Base-by-base conservation (phyloP, 2,797 vertebrate genomes). In the Pelobates cultripes region DNA sequence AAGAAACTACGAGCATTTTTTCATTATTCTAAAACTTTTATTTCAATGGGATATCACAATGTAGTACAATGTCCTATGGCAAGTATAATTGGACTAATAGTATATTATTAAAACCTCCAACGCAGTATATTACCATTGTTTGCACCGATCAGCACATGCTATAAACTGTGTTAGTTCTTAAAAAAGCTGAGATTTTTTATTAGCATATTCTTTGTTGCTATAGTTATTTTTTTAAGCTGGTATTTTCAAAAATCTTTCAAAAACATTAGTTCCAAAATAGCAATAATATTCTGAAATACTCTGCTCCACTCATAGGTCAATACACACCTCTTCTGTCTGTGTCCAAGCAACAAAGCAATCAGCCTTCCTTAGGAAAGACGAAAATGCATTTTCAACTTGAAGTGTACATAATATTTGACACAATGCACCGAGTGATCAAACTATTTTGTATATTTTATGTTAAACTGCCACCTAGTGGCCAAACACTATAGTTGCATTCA, bases 261-360 rank as follows among this genome's bases (percentile, higher is more conserved):
- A 72, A 68, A 28, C 4, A 57, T 68, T 68, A 57, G 17, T 47
- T 4, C 42, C 66, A 79, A 77, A 79, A 79, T 75, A 71, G 70
- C 66, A 79, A 75, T 75, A 84, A 64, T 67, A 68, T 64, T 80
- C 51, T 70, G 61, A 80, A 83, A 80, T 81, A 78, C 81, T 67
- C 73, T 41, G 57, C 70, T 71, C 64, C 43, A 28, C 82, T 80
- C 70, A n/a, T 66, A 67, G 75, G 68, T 85, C 78, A 75, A 73
- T 57, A 71, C 15, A 41, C 55, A 80, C 64, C 68, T 81, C 45
- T 77, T 40, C 77, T 71, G 77, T 72, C 72, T 79, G 77, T 84
- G 82, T 84, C 82, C 71, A 84, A 72, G 82, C 82, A 80, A 84
- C 77, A 42, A 72, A 76, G 82, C 47, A 70, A 84, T 84, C 82